phyloP scores from a whole-genome alignment of 1,140 invertebrate genomes.

The Caerostris darwini region DNA sequence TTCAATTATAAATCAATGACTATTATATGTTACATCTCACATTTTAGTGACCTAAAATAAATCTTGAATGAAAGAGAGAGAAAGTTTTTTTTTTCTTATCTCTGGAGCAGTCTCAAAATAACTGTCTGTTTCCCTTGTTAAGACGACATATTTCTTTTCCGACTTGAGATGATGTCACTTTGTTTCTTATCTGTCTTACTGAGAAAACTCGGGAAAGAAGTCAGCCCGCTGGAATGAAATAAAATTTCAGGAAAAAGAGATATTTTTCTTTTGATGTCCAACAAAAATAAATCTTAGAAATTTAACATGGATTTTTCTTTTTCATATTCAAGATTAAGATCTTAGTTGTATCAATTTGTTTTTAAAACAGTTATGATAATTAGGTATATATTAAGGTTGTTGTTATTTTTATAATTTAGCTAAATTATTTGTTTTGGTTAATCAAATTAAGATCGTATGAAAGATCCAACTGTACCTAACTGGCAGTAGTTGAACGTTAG shows the following conservation, averaged over 20 bases:
- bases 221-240: background rate
- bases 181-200: constrained; percentile 34
- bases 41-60: background rate
- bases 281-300: too few species aligned
- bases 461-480: too few species aligned
- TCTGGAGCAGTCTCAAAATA: constrained; percentile 14
- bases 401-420: too few species aligned
- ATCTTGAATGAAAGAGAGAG: background rate
- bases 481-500: too few species aligned
- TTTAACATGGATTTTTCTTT: too few species aligned
- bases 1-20: background rate
- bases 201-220: background rate
- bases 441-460: too few species aligned
- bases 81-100: background rate
- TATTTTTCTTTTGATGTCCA: background rate
- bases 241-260: background rate
- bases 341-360: too few species aligned
- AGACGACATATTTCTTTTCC: constrained; percentile 48
- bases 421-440: too few species aligned
- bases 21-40: background rate
- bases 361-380: too few species aligned
- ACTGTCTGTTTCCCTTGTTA: constrained; percentile 41
- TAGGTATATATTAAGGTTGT: too few species aligned
- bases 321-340: too few species aligned
- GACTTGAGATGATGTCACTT: constrained; percentile 43